These are phyloP conservation scores for Peromyscus eremicus DNA, from an alignment of 2,797 vertebrate species.

Conservation along the genomic window DNA sequence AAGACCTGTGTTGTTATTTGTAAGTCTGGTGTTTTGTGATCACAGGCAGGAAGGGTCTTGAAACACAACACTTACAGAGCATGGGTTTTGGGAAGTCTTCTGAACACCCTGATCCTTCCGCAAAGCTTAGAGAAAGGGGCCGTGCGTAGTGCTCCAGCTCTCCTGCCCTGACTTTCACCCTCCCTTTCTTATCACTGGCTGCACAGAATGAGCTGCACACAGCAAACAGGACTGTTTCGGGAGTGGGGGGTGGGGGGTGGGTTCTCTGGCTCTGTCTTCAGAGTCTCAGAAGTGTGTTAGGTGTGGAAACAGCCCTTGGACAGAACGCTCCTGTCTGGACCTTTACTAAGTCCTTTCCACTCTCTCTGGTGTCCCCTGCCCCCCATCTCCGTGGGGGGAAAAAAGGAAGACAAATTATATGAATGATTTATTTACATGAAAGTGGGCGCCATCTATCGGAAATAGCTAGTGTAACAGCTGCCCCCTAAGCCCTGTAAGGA, in stretches of 20 bases:
- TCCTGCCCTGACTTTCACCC: not conserved
- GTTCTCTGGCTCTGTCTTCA: constrained; percentile 16
- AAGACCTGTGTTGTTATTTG: constrained; percentile 14
- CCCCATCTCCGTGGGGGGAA: not conserved
- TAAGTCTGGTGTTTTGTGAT: constrained; percentile 23
- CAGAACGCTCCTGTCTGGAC: constrained; percentile 60
- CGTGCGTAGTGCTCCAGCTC: not conserved
- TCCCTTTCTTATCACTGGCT: not conserved
- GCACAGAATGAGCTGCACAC: not conserved
- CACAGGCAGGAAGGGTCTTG: not conserved
- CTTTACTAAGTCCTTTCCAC: constrained; percentile 55
- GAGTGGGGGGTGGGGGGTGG: too few relatives aligned
- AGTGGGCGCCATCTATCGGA: constrained; percentile 85
- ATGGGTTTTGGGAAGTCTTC: not conserved
- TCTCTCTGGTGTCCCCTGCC: not conserved
- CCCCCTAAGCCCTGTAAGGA: not conserved
- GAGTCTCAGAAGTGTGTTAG: not conserved
- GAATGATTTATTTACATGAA: constrained; percentile 74
- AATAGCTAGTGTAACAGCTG: constrained; percentile 52
- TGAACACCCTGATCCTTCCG: not conserved
- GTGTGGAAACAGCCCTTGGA: constrained; percentile 54
- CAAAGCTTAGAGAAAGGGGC: not conserved
- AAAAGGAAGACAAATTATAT: constrained; percentile 74
- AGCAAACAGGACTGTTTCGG: not conserved
- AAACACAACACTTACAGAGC: not conserved